Conservation (phyloP, 2,888 invertebrate genomes). For the Phoenoteleia sp. region DNA sequence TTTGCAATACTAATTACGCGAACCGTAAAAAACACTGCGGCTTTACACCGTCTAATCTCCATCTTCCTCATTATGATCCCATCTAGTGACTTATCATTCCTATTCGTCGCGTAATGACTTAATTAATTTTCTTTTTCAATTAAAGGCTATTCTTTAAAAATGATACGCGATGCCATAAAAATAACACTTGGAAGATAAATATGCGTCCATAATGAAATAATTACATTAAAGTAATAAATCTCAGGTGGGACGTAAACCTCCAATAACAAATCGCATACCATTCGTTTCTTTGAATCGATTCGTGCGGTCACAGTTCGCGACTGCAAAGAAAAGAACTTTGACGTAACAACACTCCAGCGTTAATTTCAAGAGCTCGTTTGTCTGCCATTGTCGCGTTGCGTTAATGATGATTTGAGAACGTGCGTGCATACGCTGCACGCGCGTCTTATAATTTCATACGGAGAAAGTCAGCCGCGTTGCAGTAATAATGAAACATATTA, state of each 20-base stretch:
- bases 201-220: conserved; percentile 24
- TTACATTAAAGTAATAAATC: conserved; percentile 25
- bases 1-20: conserved; percentile 19
- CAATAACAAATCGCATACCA: conserved; percentile 44
- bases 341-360: conserved; percentile 2
- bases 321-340: conserved; percentile 13
- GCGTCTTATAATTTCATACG: conserved; percentile 38
- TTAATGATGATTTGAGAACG: conserved; percentile 50
- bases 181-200: conserved; percentile 6
- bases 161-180: conserved; percentile 2
- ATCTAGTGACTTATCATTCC: conserved; percentile 12
- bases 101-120: conserved; percentile 16
- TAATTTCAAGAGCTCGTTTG: conserved; percentile 52
- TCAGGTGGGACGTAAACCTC: conserved; percentile 2
- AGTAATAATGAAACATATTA: conserved; percentile 11
- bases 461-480: conserved; percentile 42
- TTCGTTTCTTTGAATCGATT: conserved; percentile 67
- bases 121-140: conserved; percentile 56
- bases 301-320: neutral
- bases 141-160: conserved; percentile 5
- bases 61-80: conserved; percentile 10
- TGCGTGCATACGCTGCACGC: conserved; percentile 33
- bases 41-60: neutral
- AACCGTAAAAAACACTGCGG: neutral
- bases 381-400: conserved; percentile 42